Conservation (phyloP, 2,113 vertebrate genomes). For the Saccopteryx bilineata region DNA sequence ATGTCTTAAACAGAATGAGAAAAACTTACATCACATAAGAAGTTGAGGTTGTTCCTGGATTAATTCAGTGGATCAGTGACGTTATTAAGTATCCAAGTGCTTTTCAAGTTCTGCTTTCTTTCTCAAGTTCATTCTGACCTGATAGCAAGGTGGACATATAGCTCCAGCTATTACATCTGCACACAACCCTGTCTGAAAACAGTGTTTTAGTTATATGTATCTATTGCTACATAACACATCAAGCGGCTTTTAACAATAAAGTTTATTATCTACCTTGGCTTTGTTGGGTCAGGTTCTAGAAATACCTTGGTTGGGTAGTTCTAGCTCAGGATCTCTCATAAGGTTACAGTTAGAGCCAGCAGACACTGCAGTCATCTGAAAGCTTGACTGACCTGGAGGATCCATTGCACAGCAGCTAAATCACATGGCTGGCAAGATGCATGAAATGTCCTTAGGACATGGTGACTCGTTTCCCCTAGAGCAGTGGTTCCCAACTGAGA, state of each 20-base stretch:
- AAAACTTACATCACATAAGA: neutral
- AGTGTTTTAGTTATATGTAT: neutral
- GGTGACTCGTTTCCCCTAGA: neutral
- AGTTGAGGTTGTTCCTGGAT: neutral
- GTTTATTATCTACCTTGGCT: neutral
- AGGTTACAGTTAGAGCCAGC: neutral
- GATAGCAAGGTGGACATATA: neutral
- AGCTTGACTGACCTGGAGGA: neutral
- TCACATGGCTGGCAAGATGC: neutral
- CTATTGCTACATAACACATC: neutral
- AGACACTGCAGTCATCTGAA: neutral
- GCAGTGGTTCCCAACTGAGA: neutral
- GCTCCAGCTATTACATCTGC: neutral
- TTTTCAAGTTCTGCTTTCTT: neutral
- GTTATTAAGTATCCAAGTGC: neutral
- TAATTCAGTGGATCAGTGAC: neutral
- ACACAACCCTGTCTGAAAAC: neutral
- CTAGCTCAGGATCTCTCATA: neutral
- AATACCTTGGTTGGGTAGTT: neutral
- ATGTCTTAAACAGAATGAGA: neutral
- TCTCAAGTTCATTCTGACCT: neutral
- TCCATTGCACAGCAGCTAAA: neutral
- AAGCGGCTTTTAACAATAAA: neutral
- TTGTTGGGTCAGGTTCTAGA: neutral
- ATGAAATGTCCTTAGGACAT: neutral